A percentile compares a stretch with the other conserved stretches of the same genome.
Evolutionary conservation across 23 tunicate species (phyloP).

Genomic region (Ascidia mentula): DNA sequence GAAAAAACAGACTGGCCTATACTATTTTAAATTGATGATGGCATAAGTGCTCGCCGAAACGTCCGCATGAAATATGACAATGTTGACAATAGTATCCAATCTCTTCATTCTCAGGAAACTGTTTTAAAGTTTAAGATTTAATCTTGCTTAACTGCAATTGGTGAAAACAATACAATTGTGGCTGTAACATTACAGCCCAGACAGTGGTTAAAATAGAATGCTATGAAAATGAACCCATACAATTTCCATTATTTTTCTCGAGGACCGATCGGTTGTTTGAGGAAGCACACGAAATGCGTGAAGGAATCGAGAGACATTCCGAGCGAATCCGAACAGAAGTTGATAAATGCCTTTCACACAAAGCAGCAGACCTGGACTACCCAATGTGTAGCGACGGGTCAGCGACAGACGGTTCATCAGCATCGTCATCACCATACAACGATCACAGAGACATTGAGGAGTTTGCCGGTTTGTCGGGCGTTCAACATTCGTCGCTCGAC

Average conservation of each 20-base stretch:
- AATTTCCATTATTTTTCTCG: background rate
- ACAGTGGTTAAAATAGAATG: no score
- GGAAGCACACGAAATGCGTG: constrained; percentile 48
- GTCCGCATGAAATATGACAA: no score
- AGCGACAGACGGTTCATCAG: background rate
- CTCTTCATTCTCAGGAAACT: no score
- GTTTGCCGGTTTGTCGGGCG: background rate
- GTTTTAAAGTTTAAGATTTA: no score
- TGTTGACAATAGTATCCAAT: no score
- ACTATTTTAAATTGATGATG: no score
- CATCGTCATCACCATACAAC: background rate
- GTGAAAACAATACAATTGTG: no score
- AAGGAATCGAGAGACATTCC: constrained; percentile 48
- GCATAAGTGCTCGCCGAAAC: no score
- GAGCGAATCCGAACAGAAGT: constrained; percentile 32
- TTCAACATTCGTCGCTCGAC: constrained; percentile 32
- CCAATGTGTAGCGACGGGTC: background rate
- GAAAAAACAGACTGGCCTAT: no score
- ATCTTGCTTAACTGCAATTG: no score
- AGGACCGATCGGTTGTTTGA: constrained; percentile 52
- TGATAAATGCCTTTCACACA: constrained; percentile 4
- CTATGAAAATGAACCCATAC: no score
- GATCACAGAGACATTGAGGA: background rate
- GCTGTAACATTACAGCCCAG: no score
- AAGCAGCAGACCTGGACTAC: background rate